Evolutionary conservation across 2,888 invertebrate genomes (phyloP), one percentile per base, ranked within the genome.

Genomic region (Carcina quercana): DNA sequence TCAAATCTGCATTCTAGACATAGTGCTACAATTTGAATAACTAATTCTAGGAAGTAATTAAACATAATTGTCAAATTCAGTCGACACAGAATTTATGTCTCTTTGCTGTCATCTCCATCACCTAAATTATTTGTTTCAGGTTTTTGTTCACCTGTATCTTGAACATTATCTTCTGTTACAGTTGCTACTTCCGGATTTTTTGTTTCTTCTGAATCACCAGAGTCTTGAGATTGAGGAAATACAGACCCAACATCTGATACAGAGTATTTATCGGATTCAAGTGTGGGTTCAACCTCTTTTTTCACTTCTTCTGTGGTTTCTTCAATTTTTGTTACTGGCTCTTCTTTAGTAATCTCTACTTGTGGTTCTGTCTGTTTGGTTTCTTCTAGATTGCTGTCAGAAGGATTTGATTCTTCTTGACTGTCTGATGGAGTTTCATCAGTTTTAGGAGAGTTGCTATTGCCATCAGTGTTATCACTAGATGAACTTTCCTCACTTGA

Each of bases 401-500:
- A 55, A 22, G 58, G 65, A 37, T 47, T 67, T 3, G 63, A 61
- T 32, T 74, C 73, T 30, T 70, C 68, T 15, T 63, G 62, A 7
- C 53, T 45, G 35, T 70, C 72, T 35, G 60, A 53, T 7, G 60
- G 62, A 17, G 53, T 51, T 37, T 74, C 65, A n/a, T 53, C 70
- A 25, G 61, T 46, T 47, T 78, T 82, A 3, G 84, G 80, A 6
- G 84, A 83, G 42, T 72, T 76, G 39, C 82, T 80, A 37, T 75
- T 82, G 1, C 72, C 72, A 59, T 80, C 79, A 35, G 73, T 80
- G 31, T 78, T 80, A 32, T 80, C 83, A 60, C 79, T 80, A 7
- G 79, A 79, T 13, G 79, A 82, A 45, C 76, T 82, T 43, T 80
- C 80, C 44, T 82, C 83, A 53, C 76, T 80, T 20, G 80, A 76